Conservation (phyloP, 2,113 vertebrate species). For the Erythrolamprus reginae region DNA sequence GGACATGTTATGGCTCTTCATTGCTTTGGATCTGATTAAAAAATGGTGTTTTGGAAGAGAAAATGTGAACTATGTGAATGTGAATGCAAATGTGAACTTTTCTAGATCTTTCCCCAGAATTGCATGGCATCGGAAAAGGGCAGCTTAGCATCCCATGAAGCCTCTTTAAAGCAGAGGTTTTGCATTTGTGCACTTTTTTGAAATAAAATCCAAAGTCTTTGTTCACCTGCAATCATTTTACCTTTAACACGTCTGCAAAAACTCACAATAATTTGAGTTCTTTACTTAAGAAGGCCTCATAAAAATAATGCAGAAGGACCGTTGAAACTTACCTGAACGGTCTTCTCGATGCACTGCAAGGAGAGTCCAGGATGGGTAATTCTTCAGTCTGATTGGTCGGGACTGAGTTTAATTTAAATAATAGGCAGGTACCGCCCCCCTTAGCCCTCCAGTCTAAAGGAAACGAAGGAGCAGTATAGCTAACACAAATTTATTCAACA, state of each 20-base stretch:
- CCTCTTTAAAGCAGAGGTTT: neutral
- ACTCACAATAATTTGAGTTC: neutral
- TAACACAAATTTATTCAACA: too few relatives aligned
- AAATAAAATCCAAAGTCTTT: neutral
- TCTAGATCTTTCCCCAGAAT: neutral
- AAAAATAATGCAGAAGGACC: neutral
- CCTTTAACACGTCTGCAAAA: neutral
- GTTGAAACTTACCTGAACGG: too few relatives aligned
- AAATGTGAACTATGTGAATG: too few relatives aligned
- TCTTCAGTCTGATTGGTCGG: too few relatives aligned
- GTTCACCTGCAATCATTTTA: neutral
- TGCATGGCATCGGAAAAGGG: neutral
- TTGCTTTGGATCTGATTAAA: neutral
- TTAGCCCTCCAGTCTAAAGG: too few relatives aligned
- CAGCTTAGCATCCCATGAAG: neutral
- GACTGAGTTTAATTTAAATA: too few relatives aligned
- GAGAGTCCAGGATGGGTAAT: too few relatives aligned
- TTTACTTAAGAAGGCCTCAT: neutral
- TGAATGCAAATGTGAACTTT: neutral
- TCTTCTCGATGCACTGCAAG: too few relatives aligned
- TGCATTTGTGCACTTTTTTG: neutral
- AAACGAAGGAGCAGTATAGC: too few relatives aligned
- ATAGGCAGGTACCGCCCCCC: too few relatives aligned
- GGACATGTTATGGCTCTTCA: neutral
- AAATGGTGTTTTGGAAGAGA: neutral